Base-by-base conservation (phyloP, 2,888 invertebrate genomes). In the Geophilus truncorum region DNA sequence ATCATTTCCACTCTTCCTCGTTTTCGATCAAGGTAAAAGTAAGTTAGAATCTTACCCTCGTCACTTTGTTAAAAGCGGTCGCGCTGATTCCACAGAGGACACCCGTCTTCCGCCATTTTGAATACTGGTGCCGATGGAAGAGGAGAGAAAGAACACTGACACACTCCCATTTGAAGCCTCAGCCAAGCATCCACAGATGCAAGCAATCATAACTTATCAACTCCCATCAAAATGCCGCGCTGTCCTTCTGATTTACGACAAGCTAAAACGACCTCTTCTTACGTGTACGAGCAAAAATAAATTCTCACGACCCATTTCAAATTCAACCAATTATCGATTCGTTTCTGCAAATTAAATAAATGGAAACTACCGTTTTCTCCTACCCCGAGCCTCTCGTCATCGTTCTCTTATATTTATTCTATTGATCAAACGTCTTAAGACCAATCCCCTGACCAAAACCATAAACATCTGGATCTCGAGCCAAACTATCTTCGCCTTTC, bases 161-260 rank as follows among this genome's bases (percentile, higher is more conserved):
- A 70, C 70, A 70, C 70, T 70, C 70, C 70, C 70, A 28, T 70
- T 70, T 70, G 25, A 23, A 70, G 70, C 70, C 70, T 28, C 70
- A 70, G 28, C 70, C 70, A 70, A 70, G 70, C 70, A 70, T 70
- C 70, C 70, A 70, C 70, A 70, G 70, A 70, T 70, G 70, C 70
- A 28, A 70, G 70, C 70, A 70, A 70, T 70, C 70, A 70, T 70
- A 70, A 23, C 25, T 70, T 70, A 70, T 70, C 70, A 70, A 70
- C 70, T 70, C 25, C 25, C 70, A 70, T 70, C 70, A 70, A 70
- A 70, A 70, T 70, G 70, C 70, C 28, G 70, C 28, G 28, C 70
- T 70, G 70, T 70, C 23, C 25, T 70, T n/a, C 25, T 70, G 70
- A 70, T 70, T 70, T 70, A 70, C n/a, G 25, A 25, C 25, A 23